A percentile compares a stretch with the other conserved stretches of the same genome.
phyloP scores from a whole-genome alignment of 2,888 invertebrate species.

The Caenorhabditis sp. region DNA sequence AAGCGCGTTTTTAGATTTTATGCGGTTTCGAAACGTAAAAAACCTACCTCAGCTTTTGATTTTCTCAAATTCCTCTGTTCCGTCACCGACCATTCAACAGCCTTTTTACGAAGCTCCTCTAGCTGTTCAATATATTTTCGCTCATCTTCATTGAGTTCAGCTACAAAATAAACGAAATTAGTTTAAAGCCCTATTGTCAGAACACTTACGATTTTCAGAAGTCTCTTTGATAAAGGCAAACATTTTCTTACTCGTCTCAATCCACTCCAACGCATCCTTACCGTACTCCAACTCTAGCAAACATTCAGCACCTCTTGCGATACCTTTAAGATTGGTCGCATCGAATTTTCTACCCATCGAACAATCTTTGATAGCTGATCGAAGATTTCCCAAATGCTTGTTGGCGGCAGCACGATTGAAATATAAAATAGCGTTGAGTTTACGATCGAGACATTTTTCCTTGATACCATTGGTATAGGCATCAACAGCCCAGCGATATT shows the following conservation, averaged over 20 bases:
- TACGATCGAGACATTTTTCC: conserved; percentile 78
- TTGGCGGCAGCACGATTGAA: conserved; percentile 92
- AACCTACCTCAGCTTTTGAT: conserved; percentile 20
- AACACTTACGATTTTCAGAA: conserved; percentile 29
- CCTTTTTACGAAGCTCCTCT: conserved; percentile 38
- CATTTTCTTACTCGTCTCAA: conserved; percentile 41
- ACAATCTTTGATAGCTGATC: conserved; percentile 78
- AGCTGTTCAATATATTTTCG: conserved; percentile 41
- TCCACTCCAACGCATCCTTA: conserved; percentile 56
- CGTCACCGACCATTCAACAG: conserved; percentile 27
- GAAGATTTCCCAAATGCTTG: conserved; percentile 78
- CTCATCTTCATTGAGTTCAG: conserved; percentile 42
- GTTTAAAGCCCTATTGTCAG: neutral
- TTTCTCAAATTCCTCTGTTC: conserved; percentile 51
- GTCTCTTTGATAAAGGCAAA: conserved; percentile 46
- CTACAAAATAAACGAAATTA: conserved; percentile 18
- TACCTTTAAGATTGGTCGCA: conserved; percentile 73
- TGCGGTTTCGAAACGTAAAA: too few species aligned
- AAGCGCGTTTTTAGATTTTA: too few species aligned
- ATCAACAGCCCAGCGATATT: conserved; percentile 85
- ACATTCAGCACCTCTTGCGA: conserved; percentile 73
- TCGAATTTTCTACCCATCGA: conserved; percentile 79
- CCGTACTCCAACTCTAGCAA: conserved; percentile 59
- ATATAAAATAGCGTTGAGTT: conserved; percentile 83
- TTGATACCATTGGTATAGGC: conserved; percentile 85